phyloP scores from a whole-genome alignment of 2,113 vertebrate species.

The Pteronura brasiliensis region DNA sequence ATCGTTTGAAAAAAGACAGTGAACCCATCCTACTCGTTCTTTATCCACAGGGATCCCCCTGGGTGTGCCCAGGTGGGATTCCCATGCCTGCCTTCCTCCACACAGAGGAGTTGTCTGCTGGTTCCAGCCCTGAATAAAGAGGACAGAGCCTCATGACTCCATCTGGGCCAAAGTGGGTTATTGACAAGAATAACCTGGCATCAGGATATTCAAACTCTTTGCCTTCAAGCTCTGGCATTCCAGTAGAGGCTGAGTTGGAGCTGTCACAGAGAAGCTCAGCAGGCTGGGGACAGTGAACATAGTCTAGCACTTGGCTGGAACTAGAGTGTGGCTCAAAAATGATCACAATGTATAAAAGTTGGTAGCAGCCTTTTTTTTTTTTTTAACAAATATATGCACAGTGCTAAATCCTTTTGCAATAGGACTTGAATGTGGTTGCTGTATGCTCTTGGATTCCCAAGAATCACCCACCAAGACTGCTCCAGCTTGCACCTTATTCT shows the following conservation, averaged over 20 bases:
- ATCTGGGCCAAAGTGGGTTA: conserved; percentile 21
- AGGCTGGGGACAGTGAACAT: conserved; percentile 7
- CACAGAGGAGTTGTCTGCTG: background rate
- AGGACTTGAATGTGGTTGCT: conserved; percentile 31
- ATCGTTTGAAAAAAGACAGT: background rate
- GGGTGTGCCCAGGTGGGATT: background rate
- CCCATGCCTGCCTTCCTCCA: background rate
- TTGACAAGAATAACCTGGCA: conserved; percentile 60
- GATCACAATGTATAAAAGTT: background rate
- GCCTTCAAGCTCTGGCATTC: conserved; percentile 48
- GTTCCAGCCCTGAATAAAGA: conserved; percentile 1
- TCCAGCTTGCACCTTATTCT: background rate
- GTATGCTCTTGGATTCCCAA: background rate
- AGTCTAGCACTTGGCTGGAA: conserved; percentile 15
- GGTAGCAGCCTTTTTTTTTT: conserved; percentile 35
- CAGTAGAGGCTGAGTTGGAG: background rate
- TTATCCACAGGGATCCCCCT: background rate
- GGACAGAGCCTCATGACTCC: background rate
- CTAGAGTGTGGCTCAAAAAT: conserved; percentile 23
- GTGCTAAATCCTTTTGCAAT: background rate
- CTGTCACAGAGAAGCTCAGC: background rate
- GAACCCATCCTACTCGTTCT: background rate
- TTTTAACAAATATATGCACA: background rate
- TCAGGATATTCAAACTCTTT: conserved; percentile 31
- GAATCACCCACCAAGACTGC: background rate